Evolutionary conservation across 2,113 vertebrate genomes (phyloP).

Genomic region (Brachyhypopomus gauderio): DNA sequence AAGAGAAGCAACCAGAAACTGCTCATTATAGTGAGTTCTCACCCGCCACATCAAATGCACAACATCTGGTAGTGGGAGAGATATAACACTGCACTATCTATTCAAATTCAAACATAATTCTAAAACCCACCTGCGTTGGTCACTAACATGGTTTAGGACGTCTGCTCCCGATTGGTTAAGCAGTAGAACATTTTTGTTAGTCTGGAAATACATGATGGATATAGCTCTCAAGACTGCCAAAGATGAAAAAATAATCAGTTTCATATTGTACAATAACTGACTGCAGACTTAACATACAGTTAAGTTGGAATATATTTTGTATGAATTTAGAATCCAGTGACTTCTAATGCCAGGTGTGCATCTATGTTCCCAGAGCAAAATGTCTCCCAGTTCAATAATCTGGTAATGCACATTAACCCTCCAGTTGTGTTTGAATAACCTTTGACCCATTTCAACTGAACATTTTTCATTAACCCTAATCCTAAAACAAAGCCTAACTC

Average conservation of each 20-base stretch:
- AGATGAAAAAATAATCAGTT: slow-evolving; percentile 39
- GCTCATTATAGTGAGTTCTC: slow-evolving; percentile 19
- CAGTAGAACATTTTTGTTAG: slow-evolving; percentile 57
- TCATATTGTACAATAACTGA: background rate
- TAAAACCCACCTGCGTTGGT: slow-evolving; percentile 48
- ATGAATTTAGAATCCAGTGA: too few species aligned
- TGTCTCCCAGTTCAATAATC: too few species aligned
- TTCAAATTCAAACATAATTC: slow-evolving; percentile 58
- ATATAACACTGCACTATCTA: slow-evolving; percentile 56
- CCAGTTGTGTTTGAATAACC: too few species aligned
- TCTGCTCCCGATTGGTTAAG: slow-evolving; percentile 49
- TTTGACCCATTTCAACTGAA: too few species aligned
- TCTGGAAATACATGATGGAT: slow-evolving; percentile 66
- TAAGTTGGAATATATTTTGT: too few species aligned
- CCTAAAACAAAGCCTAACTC: too few species aligned
- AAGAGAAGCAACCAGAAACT: slow-evolving; percentile 11
- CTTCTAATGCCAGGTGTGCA: too few species aligned
- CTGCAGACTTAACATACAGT: too few species aligned
- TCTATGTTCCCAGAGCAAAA: too few species aligned
- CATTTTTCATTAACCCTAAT: too few species aligned
- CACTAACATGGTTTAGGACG: slow-evolving; percentile 46
- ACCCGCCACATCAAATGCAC: slow-evolving; percentile 27
- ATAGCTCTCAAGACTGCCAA: slow-evolving; percentile 45
- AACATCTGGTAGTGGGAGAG: slow-evolving; percentile 51
- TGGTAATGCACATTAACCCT: too few species aligned